These are phyloP conservation scores for Tympanuchus pallidicinctus DNA, from an alignment of 2,113 vertebrate genomes.

Conservation along the genomic window DNA sequence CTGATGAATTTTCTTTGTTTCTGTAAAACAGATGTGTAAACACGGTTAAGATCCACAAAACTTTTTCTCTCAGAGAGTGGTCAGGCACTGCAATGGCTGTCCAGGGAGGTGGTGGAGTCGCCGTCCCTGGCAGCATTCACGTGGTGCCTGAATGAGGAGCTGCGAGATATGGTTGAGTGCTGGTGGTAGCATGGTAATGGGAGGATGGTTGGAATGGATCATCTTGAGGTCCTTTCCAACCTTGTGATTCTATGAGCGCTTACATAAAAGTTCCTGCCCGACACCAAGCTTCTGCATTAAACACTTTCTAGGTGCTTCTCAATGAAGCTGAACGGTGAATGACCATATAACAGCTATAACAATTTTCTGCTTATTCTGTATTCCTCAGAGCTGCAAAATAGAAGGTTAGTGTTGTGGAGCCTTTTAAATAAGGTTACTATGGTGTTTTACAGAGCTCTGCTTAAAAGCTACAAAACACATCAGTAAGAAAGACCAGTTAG, in stretches of 20 bases:
- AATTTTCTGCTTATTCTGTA: background rate
- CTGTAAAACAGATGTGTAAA: conserved; percentile 73
- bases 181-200: too few species aligned
- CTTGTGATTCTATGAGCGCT: background rate
- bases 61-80: too few species aligned
- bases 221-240: too few species aligned
- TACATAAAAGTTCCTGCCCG: background rate
- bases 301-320: background rate
- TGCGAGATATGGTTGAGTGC: too few species aligned
- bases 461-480: background rate
- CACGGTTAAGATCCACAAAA: background rate
- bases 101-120: too few species aligned
- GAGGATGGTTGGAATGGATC: too few species aligned
- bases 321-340: background rate
- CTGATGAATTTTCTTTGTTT: conserved; percentile 82
- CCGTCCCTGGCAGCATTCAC: too few species aligned
- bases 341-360: background rate
- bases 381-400: background rate
- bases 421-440: background rate
- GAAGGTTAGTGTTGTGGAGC: background rate
- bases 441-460: background rate
- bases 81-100: too few species aligned
- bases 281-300: background rate
- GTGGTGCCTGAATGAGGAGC: too few species aligned
- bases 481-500: background rate